phyloP scores from a whole-genome alignment of 2,888 invertebrate genomes.

The Sialis lutaria region DNA sequence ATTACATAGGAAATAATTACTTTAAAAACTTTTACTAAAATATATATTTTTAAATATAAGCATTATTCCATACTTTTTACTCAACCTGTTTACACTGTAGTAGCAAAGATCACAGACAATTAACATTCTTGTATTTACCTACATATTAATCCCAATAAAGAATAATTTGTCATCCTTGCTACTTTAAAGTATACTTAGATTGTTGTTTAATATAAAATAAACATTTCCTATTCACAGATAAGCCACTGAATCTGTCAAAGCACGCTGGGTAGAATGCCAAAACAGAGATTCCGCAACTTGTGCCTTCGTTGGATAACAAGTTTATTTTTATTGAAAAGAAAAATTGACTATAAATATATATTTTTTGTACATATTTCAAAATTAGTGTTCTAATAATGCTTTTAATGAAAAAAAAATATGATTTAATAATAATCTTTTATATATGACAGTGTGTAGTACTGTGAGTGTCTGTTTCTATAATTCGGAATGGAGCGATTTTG shows the following conservation, averaged over 20 bases:
- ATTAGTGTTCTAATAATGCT: conserved; percentile 6
- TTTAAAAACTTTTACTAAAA: no score
- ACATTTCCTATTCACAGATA: conserved; percentile 44
- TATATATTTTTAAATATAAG: no score
- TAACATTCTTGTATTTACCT: neutral
- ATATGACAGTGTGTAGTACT: neutral
- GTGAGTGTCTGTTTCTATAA: no score
- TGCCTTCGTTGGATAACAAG: conserved; percentile 4
- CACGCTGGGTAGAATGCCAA: conserved; percentile 38
- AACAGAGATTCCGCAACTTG: neutral
- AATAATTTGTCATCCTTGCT: neutral
- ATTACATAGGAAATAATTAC: no score
- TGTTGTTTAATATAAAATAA: neutral
- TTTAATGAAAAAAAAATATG: conserved; percentile 3
- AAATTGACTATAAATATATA: conserved; percentile 5
- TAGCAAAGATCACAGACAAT: no score
- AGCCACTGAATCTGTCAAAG: conserved; percentile 79
- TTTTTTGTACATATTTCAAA: conserved; percentile 6
- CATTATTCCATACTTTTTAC: no score
- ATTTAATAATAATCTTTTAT: conserved; percentile 3
- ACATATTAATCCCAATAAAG: neutral
- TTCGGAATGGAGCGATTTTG: no score
- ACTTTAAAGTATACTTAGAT: neutral
- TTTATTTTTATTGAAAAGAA: conserved; percentile 3
- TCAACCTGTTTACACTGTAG: no score